Evolutionary conservation across 2,113 vertebrate genomes (phyloP), one percentile per base, ranked within the genome.

Genomic region (Saguinus imperator): DNA sequence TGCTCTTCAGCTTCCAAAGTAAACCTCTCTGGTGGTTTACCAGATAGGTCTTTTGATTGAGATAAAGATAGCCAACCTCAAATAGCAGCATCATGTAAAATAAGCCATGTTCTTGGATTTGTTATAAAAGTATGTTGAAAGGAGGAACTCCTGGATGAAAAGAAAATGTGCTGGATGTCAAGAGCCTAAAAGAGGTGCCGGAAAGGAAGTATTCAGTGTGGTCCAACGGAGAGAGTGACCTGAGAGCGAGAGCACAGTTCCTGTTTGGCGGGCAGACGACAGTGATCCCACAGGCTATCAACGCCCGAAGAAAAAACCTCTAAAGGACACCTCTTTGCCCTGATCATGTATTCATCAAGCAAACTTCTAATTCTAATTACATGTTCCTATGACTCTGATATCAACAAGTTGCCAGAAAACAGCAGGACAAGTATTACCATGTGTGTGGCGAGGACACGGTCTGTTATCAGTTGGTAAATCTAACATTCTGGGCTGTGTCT

Each of bases 311-410:
- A 52, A 79, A 85, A 64, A 6, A 23, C 35, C 89, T 72, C 89
- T 32, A 27, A 50, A 75, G 64, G 81, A 77, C 89, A 92, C 81
- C 73, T 52, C 72, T 90, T 8, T 0, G 57, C 57, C 52, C 87
- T 29, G 32, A 92, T 35, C 58, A 85, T 21, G 40, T 37, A 50
- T 76, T 77, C 79, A 66, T 89, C 77, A 82, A 94, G 83, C 66
- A 91, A 77, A 93, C 80, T 82, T 85, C 79, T 94, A 32, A 82
- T 73, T 85, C 94, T 93, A 95, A 97, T 95, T 91, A 94, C 61
- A 70, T 96, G 91, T 93, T 81, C 89, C 83, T 81, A n/a, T 40
- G 89, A 64, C 79, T 75, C 77, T 52, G 83, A 86, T 64, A 43
- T 61, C 43, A 16, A 27, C 37, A 48, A 77, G 66, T 50, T 91